Base-by-base conservation (phyloP, 2,888 invertebrate species). In the Himalopsyche kuldschensis region DNA sequence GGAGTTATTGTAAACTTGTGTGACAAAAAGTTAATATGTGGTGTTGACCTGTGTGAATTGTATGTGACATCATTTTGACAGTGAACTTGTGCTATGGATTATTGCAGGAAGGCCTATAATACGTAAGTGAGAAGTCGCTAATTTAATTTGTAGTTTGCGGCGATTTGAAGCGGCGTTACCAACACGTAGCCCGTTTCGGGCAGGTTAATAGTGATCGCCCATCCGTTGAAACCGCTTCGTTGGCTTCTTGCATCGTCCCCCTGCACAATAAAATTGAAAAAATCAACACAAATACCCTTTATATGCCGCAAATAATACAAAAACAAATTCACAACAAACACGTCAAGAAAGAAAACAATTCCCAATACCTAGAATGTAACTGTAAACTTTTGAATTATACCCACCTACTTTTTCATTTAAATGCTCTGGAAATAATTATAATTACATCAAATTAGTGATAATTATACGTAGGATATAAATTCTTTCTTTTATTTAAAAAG, bases 71-170 rank as follows among this genome's bases (percentile, higher is more conserved):
- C 55, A 55, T 78, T 27, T 75, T 47, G 79, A 48, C 75, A 32
- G 79, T 82, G 79, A 24, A 41, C 79, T 75, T 75, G 82, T 82
- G 80, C 76, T 82, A 82, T 84, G 84, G 84, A 84, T 84, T 82
- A 84, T 78, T 48, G 80, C 69, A 27, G 80, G 78, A 48, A 47
- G 75, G 75, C 27, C 17, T 46, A 84, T 30, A 75, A 55, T 69
- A 81, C 47, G 84, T 84, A 75, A 84, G 84, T 81, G 11, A 78
- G 10, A 47, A 24, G 69, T 11, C n/a, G 11, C 30, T 80, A 79
- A 82, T 80, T 77, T 46, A 80, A 83, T 83, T 83, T 83, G 76
- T 48, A 79, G n/a, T 47, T 63, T 69, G 69, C 76, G 76, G 35
- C 75, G 75, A 41, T 78, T 78, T 75, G 78, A 47, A 27, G 75